phyloP scores from a whole-genome alignment of 2,113 vertebrate genomes.

The Siniperca chuatsi region DNA sequence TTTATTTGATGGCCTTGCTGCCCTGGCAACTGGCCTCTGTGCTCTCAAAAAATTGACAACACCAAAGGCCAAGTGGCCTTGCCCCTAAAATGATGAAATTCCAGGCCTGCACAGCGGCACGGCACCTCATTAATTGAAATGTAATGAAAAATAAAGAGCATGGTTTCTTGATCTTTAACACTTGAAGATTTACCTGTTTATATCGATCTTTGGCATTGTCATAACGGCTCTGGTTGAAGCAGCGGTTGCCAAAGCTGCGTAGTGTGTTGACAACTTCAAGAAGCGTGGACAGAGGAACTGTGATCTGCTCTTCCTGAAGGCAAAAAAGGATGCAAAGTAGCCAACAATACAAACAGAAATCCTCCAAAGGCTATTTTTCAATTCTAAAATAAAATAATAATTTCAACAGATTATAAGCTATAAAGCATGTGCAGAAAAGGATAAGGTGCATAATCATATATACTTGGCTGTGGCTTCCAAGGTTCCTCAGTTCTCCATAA shows the following conservation, averaged over 20 bases:
- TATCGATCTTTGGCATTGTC: slow-evolving; percentile 88
- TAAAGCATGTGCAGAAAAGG: no score
- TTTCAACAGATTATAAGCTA: background rate
- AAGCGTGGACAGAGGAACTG: slow-evolving; percentile 84
- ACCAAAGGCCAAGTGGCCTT: no score
- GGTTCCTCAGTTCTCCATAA: background rate
- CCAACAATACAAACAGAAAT: background rate
- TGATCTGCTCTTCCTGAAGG: slow-evolving; percentile 87
- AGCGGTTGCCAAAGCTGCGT: slow-evolving; percentile 91
- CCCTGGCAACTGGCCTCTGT: no score
- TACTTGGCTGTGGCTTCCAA: background rate
- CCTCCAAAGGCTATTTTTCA: background rate
- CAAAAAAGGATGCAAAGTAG: background rate
- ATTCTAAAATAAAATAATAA: no score
- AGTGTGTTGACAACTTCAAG: slow-evolving; percentile 86
- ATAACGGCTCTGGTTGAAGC: slow-evolving; percentile 85
- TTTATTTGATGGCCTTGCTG: no score
- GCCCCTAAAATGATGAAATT: no score
- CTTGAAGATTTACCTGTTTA: slow-evolving; percentile 85
- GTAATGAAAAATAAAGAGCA: background rate
- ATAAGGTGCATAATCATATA: background rate
- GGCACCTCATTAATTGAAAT: background rate
- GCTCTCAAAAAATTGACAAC: no score
- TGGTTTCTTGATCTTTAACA: background rate
- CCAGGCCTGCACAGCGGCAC: background rate